A percentile compares a stretch with the other conserved stretches of the same genome.
These are phyloP conservation scores for Cygnus olor DNA, from an alignment of 2,797 vertebrate species.

Conservation along the genomic window DNA sequence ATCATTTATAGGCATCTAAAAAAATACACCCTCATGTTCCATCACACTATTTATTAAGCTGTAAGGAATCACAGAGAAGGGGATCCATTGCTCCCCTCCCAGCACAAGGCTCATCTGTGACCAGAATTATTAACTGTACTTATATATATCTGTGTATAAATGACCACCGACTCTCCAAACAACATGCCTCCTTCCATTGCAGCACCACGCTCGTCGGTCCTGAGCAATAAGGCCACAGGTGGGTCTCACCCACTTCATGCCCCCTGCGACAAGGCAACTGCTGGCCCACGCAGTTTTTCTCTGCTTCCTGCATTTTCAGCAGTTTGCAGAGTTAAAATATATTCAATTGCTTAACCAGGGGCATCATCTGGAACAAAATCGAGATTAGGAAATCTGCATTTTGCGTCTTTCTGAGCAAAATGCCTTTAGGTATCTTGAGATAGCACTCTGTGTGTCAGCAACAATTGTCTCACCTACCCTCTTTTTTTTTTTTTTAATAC, in stretches of 20 bases:
- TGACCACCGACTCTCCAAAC: neutral
- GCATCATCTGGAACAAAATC: conserved; percentile 3
- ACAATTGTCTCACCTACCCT: neutral
- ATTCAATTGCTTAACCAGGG: neutral
- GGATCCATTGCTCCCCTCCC: neutral
- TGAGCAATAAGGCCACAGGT: neutral
- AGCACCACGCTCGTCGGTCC: accelerated
- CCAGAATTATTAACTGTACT: neutral
- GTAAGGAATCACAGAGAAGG: neutral
- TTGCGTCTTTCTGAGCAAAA: conserved; percentile 23
- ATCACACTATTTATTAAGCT: neutral
- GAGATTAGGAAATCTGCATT: conserved; percentile 14
- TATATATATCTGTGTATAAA: neutral
- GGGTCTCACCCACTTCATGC: neutral
- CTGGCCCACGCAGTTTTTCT: neutral
- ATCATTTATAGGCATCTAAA: neutral
- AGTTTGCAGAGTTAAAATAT: neutral
- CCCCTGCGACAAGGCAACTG: neutral
- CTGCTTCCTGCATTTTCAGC: conserved; percentile 39
- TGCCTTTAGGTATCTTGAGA: conserved; percentile 13
- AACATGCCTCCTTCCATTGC: neutral
- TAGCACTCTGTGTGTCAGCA: conserved; percentile 21
- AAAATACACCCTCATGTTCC: neutral
- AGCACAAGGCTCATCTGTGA: neutral
- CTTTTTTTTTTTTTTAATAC: neutral